Evolutionary conservation across 2,113 vertebrate species (phyloP).

Genomic region (Pangasianodon hypophthalmus): DNA sequence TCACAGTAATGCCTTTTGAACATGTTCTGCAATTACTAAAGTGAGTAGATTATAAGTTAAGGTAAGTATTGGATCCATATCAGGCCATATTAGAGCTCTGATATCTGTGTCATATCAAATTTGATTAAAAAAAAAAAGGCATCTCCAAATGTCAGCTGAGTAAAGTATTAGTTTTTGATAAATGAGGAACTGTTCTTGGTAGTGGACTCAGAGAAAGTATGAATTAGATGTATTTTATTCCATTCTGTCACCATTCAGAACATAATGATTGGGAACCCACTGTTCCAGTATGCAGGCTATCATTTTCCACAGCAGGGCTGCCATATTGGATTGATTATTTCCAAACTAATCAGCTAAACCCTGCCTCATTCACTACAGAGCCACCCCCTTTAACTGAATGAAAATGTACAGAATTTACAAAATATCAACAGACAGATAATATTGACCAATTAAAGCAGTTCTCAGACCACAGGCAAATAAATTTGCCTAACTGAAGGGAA

Average conservation of each 20-base stretch:
- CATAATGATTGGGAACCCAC: neutral
- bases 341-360: neutral
- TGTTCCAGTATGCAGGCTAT: neutral
- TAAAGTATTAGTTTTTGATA: conserved; percentile 12
- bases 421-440: neutral
- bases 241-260: neutral
- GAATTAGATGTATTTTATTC: neutral
- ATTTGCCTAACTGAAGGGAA: neutral
- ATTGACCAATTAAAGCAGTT: neutral
- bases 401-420: neutral
- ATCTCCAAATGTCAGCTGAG: neutral
- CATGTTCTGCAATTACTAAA: neutral
- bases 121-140: neutral
- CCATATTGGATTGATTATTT: conserved; percentile 4
- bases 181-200: conserved; percentile 11
- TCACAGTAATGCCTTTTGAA: neutral
- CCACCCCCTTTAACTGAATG: neutral
- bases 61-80: neutral
- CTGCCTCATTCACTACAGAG: neutral
- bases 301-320: neutral
- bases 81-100: neutral
- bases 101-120: neutral
- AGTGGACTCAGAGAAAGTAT: conserved; percentile 10
- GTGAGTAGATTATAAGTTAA: neutral
- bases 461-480: neutral